Conservation (phyloP, 2,797 vertebrate species). For the Lithobates sylvaticus region DNA sequence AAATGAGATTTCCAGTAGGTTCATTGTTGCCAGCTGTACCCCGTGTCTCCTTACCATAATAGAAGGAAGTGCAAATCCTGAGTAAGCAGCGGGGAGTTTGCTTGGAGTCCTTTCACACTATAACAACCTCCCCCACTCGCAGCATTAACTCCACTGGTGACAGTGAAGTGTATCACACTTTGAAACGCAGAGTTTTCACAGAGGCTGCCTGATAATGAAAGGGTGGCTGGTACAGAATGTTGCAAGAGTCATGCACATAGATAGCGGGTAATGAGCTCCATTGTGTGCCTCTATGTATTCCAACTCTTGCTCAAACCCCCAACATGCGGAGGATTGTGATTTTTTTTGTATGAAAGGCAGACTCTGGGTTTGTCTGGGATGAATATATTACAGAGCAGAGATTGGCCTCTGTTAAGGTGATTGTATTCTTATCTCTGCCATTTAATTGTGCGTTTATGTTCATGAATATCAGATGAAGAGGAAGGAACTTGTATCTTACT, state of each 20-base stretch:
- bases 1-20: conserved; percentile 29
- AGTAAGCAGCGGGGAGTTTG: conserved; percentile 1
- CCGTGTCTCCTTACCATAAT: background rate
- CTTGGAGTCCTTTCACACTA: background rate
- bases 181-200: background rate
- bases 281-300: conserved; percentile 18
- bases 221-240: background rate
- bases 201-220: background rate
- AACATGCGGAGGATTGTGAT: conserved; percentile 1
- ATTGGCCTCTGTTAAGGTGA: background rate
- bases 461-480: background rate
- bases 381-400: background rate
- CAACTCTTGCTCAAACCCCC: conserved; percentile 11
- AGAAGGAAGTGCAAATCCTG: conserved; percentile 7
- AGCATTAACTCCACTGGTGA: conserved; percentile 15
- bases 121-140: background rate
- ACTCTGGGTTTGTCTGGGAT: background rate
- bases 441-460: conserved; percentile 5
- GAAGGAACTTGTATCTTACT: background rate
- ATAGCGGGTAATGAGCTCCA: conserved; percentile 31
- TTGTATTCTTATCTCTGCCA: conserved; percentile 3
- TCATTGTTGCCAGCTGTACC: conserved; percentile 10
- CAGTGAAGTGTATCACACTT: background rate
- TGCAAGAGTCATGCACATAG: conserved; percentile 1
- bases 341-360: conserved; percentile 10